Conservation (phyloP, 2,797 vertebrate genomes). For the Varecia variegata region DNA sequence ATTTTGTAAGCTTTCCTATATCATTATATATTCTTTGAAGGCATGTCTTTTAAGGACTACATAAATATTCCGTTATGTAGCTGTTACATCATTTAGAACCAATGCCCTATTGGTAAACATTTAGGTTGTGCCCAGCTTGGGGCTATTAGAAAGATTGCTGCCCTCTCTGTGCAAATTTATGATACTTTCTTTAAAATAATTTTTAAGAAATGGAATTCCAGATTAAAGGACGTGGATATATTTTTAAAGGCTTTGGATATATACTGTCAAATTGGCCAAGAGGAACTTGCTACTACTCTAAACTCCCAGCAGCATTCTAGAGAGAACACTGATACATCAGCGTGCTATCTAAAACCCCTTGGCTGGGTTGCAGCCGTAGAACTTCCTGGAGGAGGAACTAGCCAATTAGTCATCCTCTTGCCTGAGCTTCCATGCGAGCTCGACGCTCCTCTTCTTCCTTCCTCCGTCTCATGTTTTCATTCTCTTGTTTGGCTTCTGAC, state of each 20-base stretch:
- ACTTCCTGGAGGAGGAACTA: accelerated
- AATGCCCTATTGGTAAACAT: not conserved
- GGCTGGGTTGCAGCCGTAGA: not conserved
- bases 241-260: not conserved
- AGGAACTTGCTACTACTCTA: not conserved
- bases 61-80: not conserved
- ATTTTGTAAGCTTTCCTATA: not conserved
- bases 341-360: not conserved
- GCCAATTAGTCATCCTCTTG: constrained; percentile 66
- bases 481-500: constrained; percentile 95
- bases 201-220: constrained; percentile 11
- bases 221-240: not conserved
- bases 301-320: not conserved
- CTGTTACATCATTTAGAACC: not conserved
- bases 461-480: constrained; percentile 95
- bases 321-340: accelerated
- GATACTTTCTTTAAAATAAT: not conserved
- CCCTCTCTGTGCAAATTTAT: not conserved
- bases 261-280: not conserved
- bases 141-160: not conserved
- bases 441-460: constrained; percentile 98
- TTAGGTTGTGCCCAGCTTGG: not conserved
- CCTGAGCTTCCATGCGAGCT: constrained; percentile 97
- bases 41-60: not conserved
- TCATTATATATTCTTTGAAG: constrained; percentile 2